Conservation (phyloP, 2,113 vertebrate genomes). For the Microcebus tavaratra region DNA sequence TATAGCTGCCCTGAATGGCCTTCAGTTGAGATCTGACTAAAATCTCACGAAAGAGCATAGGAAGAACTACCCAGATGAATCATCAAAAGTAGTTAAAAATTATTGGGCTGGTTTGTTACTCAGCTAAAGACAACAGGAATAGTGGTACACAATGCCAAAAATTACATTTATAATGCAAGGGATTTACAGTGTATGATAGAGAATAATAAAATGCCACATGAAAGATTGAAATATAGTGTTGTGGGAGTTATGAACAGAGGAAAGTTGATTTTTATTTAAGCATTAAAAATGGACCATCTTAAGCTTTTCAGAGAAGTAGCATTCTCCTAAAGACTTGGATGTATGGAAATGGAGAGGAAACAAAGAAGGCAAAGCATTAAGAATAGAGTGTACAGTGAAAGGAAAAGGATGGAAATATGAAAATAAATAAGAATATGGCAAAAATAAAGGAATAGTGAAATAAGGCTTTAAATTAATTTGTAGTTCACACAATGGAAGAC, state of each 20-base stretch:
- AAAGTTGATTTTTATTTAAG: not conserved
- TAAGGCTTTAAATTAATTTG: not conserved
- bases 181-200: not conserved
- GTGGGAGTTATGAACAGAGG: not conserved
- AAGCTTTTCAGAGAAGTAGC: not conserved
- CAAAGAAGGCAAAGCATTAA: not conserved
- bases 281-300: not conserved
- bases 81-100: not conserved
- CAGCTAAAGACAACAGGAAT: not conserved
- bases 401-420: not conserved
- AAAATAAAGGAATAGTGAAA: not conserved
- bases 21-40: not conserved
- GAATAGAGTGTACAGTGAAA: not conserved
- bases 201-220: not conserved
- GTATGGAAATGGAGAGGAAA: not conserved
- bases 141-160: not conserved
- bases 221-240: not conserved
- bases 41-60: not conserved
- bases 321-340: not conserved
- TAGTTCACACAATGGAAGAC: not conserved
- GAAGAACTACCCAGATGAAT: not conserved
- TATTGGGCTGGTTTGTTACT: not conserved
- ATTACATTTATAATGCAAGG: not conserved
- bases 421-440: not conserved
- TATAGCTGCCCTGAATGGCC: not conserved